Conservation (phyloP, 2,888 invertebrate species). For the Caenorhabditis sinica region DNA sequence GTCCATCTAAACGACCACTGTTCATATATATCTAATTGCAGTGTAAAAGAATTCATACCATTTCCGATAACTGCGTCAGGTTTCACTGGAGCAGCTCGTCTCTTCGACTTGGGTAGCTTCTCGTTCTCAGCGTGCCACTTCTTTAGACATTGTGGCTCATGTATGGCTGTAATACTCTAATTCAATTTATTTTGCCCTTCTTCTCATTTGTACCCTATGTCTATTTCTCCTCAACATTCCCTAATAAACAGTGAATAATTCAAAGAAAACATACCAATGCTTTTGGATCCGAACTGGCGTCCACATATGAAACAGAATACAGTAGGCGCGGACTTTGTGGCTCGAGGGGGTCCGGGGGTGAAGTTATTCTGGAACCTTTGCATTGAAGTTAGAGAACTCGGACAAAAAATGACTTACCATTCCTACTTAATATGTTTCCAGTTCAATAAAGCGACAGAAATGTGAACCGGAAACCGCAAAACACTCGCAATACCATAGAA, state of each 20-base stretch:
- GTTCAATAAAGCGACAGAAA: conserved; percentile 62
- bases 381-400: not conserved
- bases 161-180: conserved; percentile 48
- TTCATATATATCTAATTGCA: conserved; percentile 29
- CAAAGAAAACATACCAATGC: conserved; percentile 80
- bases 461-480: conserved; percentile 50
- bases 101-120: conserved; percentile 86
- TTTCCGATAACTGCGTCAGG: conserved; percentile 85
- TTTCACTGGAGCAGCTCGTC: conserved; percentile 87
- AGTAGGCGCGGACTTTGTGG: conserved; percentile 83
- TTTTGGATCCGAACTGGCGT: conserved; percentile 87
- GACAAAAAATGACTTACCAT: conserved; percentile 36
- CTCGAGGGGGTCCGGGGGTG: conserved; percentile 76
- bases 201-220: not conserved
- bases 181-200: conserved; percentile 3
- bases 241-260: conserved; percentile 8
- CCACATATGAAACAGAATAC: conserved; percentile 88
- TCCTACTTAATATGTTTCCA: conserved; percentile 41
- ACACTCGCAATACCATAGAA: conserved; percentile 39
- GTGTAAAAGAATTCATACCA: conserved; percentile 47
- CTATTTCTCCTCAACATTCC: not conserved
- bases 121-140: conserved; percentile 87
- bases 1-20: conserved; percentile 69
- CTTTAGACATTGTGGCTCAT: conserved; percentile 87
- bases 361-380: conserved; percentile 74